These are phyloP conservation scores for Sebastes nivosus DNA, from an alignment of 2,797 vertebrate species.

Conservation along the genomic window DNA sequence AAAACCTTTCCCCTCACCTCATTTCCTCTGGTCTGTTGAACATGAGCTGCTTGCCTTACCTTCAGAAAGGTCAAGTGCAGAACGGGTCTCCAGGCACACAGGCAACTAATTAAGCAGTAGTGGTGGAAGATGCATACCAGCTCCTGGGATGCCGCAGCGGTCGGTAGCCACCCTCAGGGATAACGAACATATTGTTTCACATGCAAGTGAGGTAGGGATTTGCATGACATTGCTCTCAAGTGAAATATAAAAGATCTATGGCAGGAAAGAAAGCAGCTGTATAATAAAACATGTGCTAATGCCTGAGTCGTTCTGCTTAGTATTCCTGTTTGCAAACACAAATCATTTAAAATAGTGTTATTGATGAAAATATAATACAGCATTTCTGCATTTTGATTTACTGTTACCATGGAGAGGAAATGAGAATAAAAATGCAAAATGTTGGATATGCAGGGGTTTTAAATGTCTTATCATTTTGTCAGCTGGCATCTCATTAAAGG, in stretches of 20 bases:
- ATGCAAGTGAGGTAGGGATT: slow-evolving; percentile 61
- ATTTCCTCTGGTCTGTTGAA: slow-evolving; percentile 74
- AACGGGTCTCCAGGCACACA: slow-evolving; percentile 71
- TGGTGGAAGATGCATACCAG: slow-evolving; percentile 55
- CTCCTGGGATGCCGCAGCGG: slow-evolving; percentile 61
- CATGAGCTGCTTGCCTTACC: slow-evolving; percentile 72
- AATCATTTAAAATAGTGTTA: background rate
- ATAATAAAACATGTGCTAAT: background rate
- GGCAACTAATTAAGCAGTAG: slow-evolving; percentile 78
- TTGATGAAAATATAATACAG: background rate
- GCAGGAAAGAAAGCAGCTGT: background rate
- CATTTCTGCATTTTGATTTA: background rate
- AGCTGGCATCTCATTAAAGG: background rate
- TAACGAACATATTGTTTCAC: slow-evolving; percentile 66
- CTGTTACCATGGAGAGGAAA: background rate
- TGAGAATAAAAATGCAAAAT: background rate
- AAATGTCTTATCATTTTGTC: background rate
- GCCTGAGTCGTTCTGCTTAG: background rate
- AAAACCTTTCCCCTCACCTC: slow-evolving; percentile 64
- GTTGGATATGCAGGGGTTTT: background rate
- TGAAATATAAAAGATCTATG: slow-evolving; percentile 19
- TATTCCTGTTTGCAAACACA: background rate
- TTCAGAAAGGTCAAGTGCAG: slow-evolving; percentile 82
- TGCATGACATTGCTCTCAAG: slow-evolving; percentile 56
- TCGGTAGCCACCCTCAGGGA: slow-evolving; percentile 55